phyloP scores from a whole-genome alignment of 1,140 invertebrate species.

The Octopus sinensis region DNA sequence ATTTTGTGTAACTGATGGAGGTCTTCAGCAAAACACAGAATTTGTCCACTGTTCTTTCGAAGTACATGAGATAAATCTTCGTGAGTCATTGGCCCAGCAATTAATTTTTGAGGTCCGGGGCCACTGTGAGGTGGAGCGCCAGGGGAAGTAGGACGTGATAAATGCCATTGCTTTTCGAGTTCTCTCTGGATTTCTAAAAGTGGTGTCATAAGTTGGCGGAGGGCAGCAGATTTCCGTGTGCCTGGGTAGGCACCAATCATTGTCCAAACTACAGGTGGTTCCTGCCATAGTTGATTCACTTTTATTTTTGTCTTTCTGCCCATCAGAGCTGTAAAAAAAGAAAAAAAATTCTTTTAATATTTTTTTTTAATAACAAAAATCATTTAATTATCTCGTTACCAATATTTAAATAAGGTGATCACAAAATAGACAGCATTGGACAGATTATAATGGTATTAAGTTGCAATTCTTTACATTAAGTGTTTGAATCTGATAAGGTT shows the following conservation, averaged over 20 bases:
- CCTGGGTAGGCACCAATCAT: constrained; percentile 29
- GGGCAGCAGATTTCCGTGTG: constrained; percentile 29
- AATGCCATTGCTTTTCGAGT: constrained; percentile 20
- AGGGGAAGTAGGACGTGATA: not conserved
- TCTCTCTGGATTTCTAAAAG: constrained; percentile 26
- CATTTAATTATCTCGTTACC: no score
- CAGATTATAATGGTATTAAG: no score
- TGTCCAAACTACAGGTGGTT: constrained; percentile 34
- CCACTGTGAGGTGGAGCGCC: not conserved
- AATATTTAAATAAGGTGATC: no score
- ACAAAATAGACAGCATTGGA: no score
- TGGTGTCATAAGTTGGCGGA: constrained; percentile 30
- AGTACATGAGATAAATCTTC: constrained; percentile 23
- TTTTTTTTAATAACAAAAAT: not conserved
- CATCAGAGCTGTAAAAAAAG: constrained; percentile 28
- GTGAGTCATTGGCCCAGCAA: constrained; percentile 11
- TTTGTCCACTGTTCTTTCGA: constrained; percentile 24
- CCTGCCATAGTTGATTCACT: constrained; percentile 31
- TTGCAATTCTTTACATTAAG: no score
- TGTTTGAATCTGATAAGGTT: no score
- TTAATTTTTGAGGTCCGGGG: not conserved
- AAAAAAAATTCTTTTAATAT: not conserved
- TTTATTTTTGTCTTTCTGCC: constrained; percentile 30
- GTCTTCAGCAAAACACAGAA: constrained; percentile 26
- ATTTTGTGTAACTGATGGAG: constrained; percentile 26